Percentiles rank a stretch among this genome's conserved stretches.
Evolutionary conservation across 1,140 invertebrate species (phyloP).

Genomic region (Pollicipes pollicipes): DNA sequence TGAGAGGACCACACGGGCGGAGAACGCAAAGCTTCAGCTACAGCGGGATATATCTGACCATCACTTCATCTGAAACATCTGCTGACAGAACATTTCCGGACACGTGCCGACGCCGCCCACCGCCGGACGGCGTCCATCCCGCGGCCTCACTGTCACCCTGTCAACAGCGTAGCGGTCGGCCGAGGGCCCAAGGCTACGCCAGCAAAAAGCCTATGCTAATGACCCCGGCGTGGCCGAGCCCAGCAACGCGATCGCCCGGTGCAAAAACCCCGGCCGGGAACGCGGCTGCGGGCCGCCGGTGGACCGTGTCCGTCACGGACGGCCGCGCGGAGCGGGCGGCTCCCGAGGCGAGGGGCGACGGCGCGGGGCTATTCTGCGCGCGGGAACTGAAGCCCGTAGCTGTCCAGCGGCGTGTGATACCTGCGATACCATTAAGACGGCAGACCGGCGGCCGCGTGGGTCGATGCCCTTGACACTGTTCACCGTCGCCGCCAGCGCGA

Average conservation of each 20-base stretch:
- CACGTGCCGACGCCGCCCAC: no score
- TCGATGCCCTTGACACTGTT: background rate
- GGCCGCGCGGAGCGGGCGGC: background rate
- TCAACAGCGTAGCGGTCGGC: background rate
- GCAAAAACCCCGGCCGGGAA: background rate
- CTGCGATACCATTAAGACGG: background rate
- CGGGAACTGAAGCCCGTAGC: background rate
- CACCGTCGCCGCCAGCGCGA: background rate
- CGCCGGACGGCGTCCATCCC: no score
- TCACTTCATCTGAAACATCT: no score
- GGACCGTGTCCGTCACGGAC: background rate
- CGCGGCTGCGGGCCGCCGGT: background rate
- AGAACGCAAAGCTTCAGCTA: no score
- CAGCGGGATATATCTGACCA: no score
- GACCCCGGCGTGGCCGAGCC: background rate
- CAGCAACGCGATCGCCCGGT: background rate
- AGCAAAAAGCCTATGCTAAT: background rate
- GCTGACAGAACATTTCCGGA: no score
- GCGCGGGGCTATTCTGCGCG: no score
- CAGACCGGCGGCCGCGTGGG: no score
- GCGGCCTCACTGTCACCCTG: no score
- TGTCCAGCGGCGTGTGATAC: background rate
- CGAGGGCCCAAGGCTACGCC: background rate
- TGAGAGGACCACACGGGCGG: no score
- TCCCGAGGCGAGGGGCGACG: background rate